Evolutionary conservation across 2,888 invertebrate species (phyloP), one percentile per base, ranked within the genome.

Genomic region (Pachycephus smyrnensis): DNA sequence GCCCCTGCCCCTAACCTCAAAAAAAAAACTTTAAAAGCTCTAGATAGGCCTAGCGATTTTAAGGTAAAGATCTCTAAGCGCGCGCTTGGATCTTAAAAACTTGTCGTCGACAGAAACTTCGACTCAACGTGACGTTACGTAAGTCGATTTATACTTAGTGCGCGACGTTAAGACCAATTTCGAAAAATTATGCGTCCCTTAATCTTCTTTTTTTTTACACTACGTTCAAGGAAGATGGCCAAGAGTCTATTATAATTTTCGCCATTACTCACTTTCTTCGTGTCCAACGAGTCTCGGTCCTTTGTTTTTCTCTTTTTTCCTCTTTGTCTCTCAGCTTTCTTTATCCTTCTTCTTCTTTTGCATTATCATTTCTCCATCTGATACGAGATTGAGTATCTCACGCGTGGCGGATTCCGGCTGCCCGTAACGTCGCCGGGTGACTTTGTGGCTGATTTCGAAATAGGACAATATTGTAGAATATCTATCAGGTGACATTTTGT

Each of bases 21-120:
- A 32, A 31, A 69, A 12, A 33, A 31, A 1, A 33, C 33, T 33
- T 32, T 71, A 71, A 30, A 55, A 71, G 71, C 71, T 71, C 71
- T 71, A 71, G 71, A 31, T 71, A 71, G 71, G 82, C 83, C 84
- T 83, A 83, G 86, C 82, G 80, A 82, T 82, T 83, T 83, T 81
- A 76, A 76, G 81, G 76, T 81, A 81, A 75, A 80, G 75, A 82
- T 80, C 78, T 83, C 77, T 80, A 82, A 86, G 81, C 81, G 76
- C 73, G 76, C 68, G 82, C 83, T 84, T 85, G 78, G 82, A 82
- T 81, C 77, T 69, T 30, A 74, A 33, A 33, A 33, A 36, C 4
- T 35, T 35, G 33, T 74, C 74, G 33, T 3, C 32, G 36, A 73
- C 40, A 6, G 15, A 55, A 55, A 2, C 33, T 74, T n/a, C 33